A percentile compares a stretch with the other conserved stretches of the same genome.
These are phyloP conservation scores for Ptychodera flava DNA, from an alignment of 35 echinoderm and acorn worm species.

Conservation along the genomic window DNA sequence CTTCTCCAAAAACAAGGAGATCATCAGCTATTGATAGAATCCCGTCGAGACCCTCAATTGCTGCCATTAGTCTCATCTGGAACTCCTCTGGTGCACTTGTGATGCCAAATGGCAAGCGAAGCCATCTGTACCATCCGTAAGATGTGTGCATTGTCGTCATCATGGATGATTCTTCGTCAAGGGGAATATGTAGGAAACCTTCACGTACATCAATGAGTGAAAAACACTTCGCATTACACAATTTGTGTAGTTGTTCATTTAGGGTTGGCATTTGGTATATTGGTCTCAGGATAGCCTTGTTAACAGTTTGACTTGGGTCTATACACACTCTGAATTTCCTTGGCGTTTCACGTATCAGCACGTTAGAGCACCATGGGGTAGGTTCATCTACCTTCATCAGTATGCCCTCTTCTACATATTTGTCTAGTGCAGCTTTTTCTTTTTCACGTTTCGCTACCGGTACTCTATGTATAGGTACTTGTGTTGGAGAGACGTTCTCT, in stretches of 20 bases:
- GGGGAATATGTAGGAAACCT: no score
- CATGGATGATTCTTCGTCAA: constrained; percentile 59
- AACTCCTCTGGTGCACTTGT: constrained; percentile 61
- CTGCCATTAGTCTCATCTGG: constrained; percentile 44
- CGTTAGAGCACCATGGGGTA: no score
- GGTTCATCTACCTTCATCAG: no score
- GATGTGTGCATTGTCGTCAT: constrained; percentile 68
- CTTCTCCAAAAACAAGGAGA: constrained; percentile 35
- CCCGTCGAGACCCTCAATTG: constrained; percentile 27
- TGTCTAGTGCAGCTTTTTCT: no score
- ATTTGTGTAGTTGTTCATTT: constrained; percentile 20
- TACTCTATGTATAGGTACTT: background rate
- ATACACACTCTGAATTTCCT: constrained; percentile 14
- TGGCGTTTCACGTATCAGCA: constrained; percentile 19
- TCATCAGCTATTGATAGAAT: constrained; percentile 37
- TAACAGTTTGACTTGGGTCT: constrained; percentile 27
- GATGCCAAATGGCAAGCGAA: constrained; percentile 68
- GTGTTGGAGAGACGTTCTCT: background rate
- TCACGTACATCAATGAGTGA: no score
- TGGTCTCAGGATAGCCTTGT: constrained; percentile 17
- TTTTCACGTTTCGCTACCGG: no score
- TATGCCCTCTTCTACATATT: no score
- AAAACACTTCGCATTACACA: no score
- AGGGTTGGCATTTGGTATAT: constrained; percentile 27
- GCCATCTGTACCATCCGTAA: constrained; percentile 51